Evolutionary conservation across 2,888 invertebrate species (phyloP).

Genomic region (Euplexia lucipara): DNA sequence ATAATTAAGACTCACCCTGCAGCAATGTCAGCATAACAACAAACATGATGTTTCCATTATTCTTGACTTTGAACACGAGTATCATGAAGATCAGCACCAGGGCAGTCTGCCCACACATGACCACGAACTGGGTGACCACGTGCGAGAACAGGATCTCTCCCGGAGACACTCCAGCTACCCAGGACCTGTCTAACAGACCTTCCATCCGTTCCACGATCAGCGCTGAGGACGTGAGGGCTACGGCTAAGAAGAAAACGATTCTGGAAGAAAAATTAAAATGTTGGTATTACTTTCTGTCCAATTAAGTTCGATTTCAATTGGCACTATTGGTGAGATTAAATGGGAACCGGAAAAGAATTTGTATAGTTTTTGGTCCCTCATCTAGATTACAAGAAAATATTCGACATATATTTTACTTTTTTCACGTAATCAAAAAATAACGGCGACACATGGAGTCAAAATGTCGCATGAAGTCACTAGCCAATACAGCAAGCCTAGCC

Average conservation of each 20-base stretch:
- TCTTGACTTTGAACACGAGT: constrained; percentile 96
- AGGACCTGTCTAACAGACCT: constrained; percentile 97
- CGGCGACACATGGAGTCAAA: too few species aligned
- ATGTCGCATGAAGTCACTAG: too few species aligned
- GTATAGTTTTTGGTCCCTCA: too few species aligned
- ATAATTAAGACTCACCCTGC: constrained; percentile 93
- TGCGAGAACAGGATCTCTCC: constrained; percentile 98
- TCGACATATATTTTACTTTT: too few species aligned
- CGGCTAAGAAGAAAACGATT: constrained; percentile 98
- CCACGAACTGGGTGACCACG: constrained; percentile 98
- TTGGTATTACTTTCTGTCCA: neutral
- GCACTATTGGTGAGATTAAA: too few species aligned
- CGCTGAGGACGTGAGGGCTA: constrained; percentile 97
- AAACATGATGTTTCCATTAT: constrained; percentile 96
- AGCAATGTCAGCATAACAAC: constrained; percentile 96
- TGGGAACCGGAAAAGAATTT: too few species aligned
- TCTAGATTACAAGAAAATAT: too few species aligned
- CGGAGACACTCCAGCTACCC: constrained; percentile 98
- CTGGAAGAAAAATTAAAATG: constrained; percentile 84
- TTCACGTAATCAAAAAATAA: too few species aligned
- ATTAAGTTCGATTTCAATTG: too few species aligned
- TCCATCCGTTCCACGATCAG: constrained; percentile 97
- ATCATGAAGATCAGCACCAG: constrained; percentile 98
- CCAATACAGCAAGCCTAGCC: too few species aligned
- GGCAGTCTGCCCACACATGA: constrained; percentile 98